Conservation (phyloP, 23 tunicate species). For the Aplidium turbinatum region DNA sequence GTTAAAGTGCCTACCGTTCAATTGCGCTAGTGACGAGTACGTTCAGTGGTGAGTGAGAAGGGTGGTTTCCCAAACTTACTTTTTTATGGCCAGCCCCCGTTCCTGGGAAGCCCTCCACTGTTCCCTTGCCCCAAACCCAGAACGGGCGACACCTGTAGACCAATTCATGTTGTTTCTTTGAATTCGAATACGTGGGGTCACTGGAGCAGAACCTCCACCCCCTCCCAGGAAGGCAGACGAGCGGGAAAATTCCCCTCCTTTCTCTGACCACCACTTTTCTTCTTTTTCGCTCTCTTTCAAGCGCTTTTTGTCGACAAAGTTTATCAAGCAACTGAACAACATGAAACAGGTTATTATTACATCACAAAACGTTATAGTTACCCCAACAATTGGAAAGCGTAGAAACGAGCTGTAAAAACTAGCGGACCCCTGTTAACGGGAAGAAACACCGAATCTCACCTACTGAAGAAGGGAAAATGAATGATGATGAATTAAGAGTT, state of each 20-base stretch:
- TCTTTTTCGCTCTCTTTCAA: conserved; percentile 57
- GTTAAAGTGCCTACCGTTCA: too few relatives aligned
- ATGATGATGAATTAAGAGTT: too few relatives aligned
- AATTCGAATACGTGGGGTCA: conserved; percentile 56
- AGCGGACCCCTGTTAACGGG: too few relatives aligned
- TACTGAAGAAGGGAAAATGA: too few relatives aligned
- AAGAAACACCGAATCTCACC: too few relatives aligned
- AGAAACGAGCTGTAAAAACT: too few relatives aligned
- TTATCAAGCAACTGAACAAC: conserved; percentile 68
- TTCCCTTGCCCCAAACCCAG: conserved; percentile 59
- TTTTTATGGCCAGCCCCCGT: conserved; percentile 37
- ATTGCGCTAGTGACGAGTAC: too few relatives aligned
- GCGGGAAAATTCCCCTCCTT: conserved; percentile 38
- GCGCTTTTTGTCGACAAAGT: conserved; percentile 92
- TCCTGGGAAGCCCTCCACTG: conserved; percentile 78
- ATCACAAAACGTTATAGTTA: too few relatives aligned
- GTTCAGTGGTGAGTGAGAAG: not conserved
- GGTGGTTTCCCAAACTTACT: conserved; percentile 17
- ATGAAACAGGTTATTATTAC: not conserved
- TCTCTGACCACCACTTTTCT: conserved; percentile 55
- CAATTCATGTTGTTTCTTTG: conserved; percentile 31
- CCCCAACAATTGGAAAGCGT: too few relatives aligned
- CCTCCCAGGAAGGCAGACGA: conserved; percentile 12
- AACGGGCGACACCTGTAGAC: conserved; percentile 16
- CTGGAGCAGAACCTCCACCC: conserved; percentile 45